Evolutionary conservation across 2,888 invertebrate genomes (phyloP).

Genomic region (Petrolisthes manimaculis): DNA sequence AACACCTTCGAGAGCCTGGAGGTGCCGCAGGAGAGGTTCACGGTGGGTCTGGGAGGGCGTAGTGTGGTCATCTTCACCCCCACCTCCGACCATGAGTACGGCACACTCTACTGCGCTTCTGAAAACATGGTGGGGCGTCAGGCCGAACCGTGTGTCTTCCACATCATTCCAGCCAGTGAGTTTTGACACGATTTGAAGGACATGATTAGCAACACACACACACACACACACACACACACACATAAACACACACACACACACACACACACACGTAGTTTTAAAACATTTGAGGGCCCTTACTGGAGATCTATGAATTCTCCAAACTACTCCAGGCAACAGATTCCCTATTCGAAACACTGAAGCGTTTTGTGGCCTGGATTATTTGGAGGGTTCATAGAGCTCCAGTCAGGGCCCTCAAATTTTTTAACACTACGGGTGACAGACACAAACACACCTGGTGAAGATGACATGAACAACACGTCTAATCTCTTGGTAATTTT

Average conservation of each 20-base stretch:
- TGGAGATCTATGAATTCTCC: too few species aligned
- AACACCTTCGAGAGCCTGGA: slow-evolving; percentile 80
- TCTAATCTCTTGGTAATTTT: not conserved
- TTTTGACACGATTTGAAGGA: not conserved
- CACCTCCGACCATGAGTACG: slow-evolving; percentile 75
- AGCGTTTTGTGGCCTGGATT: too few species aligned
- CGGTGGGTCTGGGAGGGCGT: slow-evolving; percentile 75
- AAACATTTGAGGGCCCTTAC: too few species aligned
- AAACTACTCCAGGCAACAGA: too few species aligned
- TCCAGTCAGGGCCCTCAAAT: too few species aligned
- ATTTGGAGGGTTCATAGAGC: too few species aligned
- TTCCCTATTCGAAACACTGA: too few species aligned
- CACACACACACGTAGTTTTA: too few species aligned
- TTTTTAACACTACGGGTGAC: too few species aligned
- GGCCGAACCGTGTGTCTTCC: slow-evolving; percentile 67
- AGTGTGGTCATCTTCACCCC: slow-evolving; percentile 80
- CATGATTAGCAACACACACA: too few species aligned
- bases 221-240: too few species aligned
- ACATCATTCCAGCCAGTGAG: slow-evolving; percentile 68
- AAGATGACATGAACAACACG: not conserved
- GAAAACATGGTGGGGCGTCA: slow-evolving; percentile 67
- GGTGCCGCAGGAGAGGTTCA: slow-evolving; percentile 77
- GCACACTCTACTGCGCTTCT: slow-evolving; percentile 67
- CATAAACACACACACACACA: too few species aligned
- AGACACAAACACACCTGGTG: not conserved